Base-by-base conservation (phyloP, 2,888 invertebrate species). In the Leptothorax acervorum region DNA sequence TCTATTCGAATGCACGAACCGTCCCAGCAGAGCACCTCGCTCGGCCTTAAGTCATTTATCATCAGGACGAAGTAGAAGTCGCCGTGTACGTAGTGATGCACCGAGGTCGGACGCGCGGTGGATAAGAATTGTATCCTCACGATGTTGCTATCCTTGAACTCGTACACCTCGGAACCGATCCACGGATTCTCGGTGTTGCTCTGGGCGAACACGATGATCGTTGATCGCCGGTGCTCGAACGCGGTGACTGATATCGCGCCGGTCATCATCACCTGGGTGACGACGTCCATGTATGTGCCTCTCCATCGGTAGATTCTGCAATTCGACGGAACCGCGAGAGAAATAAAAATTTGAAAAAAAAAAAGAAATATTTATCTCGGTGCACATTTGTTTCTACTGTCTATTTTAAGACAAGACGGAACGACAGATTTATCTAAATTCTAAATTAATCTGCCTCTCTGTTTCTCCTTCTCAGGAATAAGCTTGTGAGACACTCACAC, bases 281-380 rank as follows among this genome's bases (percentile, higher is more conserved):
- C 86, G 53, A 87, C 83, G 62, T 93, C 93, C 93, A 93, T 93
- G 79, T 93, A 93, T 8, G 92, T 93, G 8, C 90, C 93, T 55
- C 90, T 92, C 93, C 93, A 93, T 35, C 89, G 88, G 62, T 93
- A 93, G 71, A 93, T 91, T 35, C 93, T 93, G 62, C 23, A 28
- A 57, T 60, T 55, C n/a, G 11, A 57, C 23, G 1, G 15, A 28
- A 35, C n/a, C 2, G 23, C 5, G 18, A 60, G n/a, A 31, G 28
- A 71, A 6, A 55, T 55, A 45, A 51, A 63, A 76, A 63, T 51
- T 48, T 1, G 8, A 3, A 8, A 23, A 53, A 60, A 57, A 53
- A 28, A n/a, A 18, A 39, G 8, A 23, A 53, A 63, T 23, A 28
- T 51, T 57, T 68, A 57, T 57, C 4, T 63, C 31, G 11, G 35